Conservation (phyloP, 2,113 vertebrate genomes). For the Grantiella picta region DNA sequence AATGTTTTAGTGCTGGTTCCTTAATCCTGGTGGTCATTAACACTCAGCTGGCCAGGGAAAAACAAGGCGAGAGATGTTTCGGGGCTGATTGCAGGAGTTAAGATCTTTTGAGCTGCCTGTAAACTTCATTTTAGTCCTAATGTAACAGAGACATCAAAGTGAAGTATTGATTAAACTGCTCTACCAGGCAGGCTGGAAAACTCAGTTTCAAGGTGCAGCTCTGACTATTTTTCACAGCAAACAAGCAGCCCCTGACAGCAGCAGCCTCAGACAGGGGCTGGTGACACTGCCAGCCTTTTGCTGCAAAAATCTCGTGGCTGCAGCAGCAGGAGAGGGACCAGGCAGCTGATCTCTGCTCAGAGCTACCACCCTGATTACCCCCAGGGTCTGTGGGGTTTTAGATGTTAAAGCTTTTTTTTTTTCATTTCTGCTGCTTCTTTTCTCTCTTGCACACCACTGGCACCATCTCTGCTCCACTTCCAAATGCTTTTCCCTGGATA, state of each 20-base stretch:
- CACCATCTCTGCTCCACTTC: background rate
- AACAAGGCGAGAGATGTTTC: background rate
- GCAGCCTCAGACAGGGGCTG: background rate
- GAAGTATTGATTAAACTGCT: constrained; percentile 35
- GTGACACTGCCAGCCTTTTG: background rate
- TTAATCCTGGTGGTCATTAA: background rate
- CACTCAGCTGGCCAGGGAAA: background rate
- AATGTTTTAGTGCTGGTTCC: background rate
- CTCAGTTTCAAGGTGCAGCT: background rate
- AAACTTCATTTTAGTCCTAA: constrained; percentile 1
- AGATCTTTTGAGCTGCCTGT: background rate
- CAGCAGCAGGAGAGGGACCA: background rate
- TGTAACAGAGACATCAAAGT: background rate
- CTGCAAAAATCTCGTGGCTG: background rate
- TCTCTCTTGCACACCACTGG: background rate
- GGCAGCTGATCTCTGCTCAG: background rate
- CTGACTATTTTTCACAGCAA: background rate
- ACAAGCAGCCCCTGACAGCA: background rate
- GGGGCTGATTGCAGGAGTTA: background rate
- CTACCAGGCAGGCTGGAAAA: background rate
- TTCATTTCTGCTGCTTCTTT: background rate
- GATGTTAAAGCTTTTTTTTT: background rate
- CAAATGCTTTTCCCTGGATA: background rate
- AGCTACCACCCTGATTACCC: background rate
- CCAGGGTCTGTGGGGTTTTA: background rate